Base-by-base conservation (phyloP, 2,113 vertebrate genomes). In the Leuciscus idus region DNA sequence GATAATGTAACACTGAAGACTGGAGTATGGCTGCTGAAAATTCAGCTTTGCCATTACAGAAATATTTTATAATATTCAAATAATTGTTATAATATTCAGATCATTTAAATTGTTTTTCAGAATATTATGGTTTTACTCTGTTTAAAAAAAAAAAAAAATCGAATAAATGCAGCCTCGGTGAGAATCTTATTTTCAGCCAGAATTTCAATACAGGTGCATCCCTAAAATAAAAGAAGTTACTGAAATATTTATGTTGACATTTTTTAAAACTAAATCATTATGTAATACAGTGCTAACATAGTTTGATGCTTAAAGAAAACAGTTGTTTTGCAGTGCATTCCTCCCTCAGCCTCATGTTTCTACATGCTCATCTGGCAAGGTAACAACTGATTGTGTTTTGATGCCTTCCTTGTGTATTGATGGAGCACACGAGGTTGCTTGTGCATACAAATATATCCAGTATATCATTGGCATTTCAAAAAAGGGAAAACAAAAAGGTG, bases 401-500 rank as follows among this genome's bases (percentile, higher is more conserved):
- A 52, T 82, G 21, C 64, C 12, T 70, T 81, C 30, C 77, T 87
- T 36, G 81, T 76, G 70, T 83, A 81, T 48, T 81, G 70, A 87
- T 84, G 59, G 82, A 50, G 83, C 88, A 62, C 77, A 84, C 77
- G 68, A 30, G 72, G 59, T 75, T 83, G 62, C 87, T 82, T 89
- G 88, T 3, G 55, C 59, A 87, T 83, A 75, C 78, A 85, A 83
- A 87, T 83, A 81, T 74, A 84, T 73, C 79, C 85, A 87, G 83
- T 59, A 82, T 85, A 81, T 84, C 86, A 85, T 68, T 88, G 87
- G 89, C 83, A 88, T 85, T 23, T 83, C 66, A 81, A 85, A 90
- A 88, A 90, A 80, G 64, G 78, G 73, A 74, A 64, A 83, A 39
- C 66, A 86, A 90, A 89, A 88, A 88, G 89, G 89, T 90, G 85